phyloP scores from a whole-genome alignment of 2,888 invertebrate genomes.

The Apamea anceps region DNA sequence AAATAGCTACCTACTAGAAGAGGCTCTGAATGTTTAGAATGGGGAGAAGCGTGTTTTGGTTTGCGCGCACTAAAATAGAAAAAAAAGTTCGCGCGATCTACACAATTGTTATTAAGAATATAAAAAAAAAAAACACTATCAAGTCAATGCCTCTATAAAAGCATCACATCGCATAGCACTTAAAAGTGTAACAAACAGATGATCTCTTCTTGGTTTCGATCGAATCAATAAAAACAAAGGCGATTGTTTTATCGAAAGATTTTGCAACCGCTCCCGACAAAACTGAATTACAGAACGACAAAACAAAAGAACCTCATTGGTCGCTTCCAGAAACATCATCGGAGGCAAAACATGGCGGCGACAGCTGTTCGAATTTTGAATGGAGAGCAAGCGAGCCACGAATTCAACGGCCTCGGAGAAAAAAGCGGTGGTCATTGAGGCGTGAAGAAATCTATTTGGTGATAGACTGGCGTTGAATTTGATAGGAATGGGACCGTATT shows the following conservation, averaged over 20 bases:
- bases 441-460: conserved; percentile 40
- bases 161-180: background rate
- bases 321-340: conserved; percentile 55
- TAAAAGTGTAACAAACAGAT: background rate
- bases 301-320: conserved; percentile 54
- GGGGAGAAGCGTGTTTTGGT: background rate
- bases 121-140: background rate
- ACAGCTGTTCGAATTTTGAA: conserved; percentile 77
- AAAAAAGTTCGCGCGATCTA: background rate
- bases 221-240: conserved; percentile 58
- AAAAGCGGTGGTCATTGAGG: conserved; percentile 67
- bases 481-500: background rate
- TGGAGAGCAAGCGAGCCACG: conserved; percentile 69
- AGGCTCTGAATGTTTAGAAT: background rate
- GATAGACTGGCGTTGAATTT: conserved; percentile 24
- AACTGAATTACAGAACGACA: conserved; percentile 45
- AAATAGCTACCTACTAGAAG: conserved; percentile 52
- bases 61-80: background rate
- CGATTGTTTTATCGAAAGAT: conserved; percentile 49
- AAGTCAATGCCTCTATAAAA: background rate
- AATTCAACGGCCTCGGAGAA: conserved; percentile 65
- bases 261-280: conserved; percentile 43
- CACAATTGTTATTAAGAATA: background rate
- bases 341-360: conserved; percentile 51
- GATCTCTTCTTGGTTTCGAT: conserved; percentile 26